phyloP scores from a whole-genome alignment of 2,797 vertebrate species.

The Hemibagrus guttatus region DNA sequence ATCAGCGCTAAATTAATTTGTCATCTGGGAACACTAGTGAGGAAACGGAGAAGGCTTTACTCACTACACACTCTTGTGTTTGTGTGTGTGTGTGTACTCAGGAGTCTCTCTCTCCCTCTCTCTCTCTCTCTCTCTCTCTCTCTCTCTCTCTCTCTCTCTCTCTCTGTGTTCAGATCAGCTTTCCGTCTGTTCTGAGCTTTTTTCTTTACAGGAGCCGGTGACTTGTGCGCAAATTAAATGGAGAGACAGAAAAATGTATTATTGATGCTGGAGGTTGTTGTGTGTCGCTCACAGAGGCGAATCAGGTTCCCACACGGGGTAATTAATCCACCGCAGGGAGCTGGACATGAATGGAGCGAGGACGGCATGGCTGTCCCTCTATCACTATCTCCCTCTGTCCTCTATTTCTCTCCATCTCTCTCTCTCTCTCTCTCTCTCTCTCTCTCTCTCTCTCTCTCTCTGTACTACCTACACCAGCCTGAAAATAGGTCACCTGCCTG shows the following conservation, averaged over 20 bases:
- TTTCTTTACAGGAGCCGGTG: slow-evolving; percentile 58
- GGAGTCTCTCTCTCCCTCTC: slow-evolving; percentile 21
- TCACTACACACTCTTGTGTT: slow-evolving; percentile 15
- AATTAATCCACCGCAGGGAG: slow-evolving; percentile 76
- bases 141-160: background rate
- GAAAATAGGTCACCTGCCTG: slow-evolving; percentile 75
- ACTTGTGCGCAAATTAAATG: slow-evolving; percentile 77
- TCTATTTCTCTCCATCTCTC: slow-evolving; percentile 12
- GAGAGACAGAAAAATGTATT: slow-evolving; percentile 82
- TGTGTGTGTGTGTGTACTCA: slow-evolving; percentile 25
- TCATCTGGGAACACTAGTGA: slow-evolving; percentile 55
- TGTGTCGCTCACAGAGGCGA: slow-evolving; percentile 71
- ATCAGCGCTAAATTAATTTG: slow-evolving; percentile 70
- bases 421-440: slow-evolving; percentile 49
- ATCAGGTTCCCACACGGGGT: slow-evolving; percentile 74
- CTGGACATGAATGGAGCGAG: slow-evolving; percentile 67
- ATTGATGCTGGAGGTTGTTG: slow-evolving; percentile 77
- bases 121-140: background rate
- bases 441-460: slow-evolving; percentile 33
- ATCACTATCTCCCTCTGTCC: slow-evolving; percentile 27
- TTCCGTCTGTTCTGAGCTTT: slow-evolving; percentile 65
- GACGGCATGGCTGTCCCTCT: slow-evolving; percentile 64
- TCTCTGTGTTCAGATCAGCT: slow-evolving; percentile 64
- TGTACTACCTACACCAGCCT: slow-evolving; percentile 57
- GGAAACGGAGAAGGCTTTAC: slow-evolving; percentile 16